Evolutionary conservation across 2,888 invertebrate species (phyloP), one percentile per base, ranked within the genome.

Genomic region (Parnassius glacialis): DNA sequence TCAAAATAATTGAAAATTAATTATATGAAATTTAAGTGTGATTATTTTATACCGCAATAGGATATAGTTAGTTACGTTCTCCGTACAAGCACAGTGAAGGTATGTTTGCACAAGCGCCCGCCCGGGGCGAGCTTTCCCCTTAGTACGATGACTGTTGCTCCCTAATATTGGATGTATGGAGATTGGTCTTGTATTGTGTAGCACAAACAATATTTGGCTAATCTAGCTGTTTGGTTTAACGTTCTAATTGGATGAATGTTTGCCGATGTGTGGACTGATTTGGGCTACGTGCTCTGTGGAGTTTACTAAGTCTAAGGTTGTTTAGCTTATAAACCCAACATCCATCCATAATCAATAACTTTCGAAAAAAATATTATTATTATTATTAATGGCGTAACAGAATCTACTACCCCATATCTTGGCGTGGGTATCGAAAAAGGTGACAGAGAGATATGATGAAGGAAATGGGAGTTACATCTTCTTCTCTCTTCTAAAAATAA

Each of bases 161-260:
- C 73, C 80, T 83, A 80, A 85, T 83, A 83, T 76, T 74, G 74
- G 67, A 83, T 85, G 82, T 83, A 84, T 85, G 79, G 81, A 84
- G 80, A 84, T 83, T 76, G 79, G 72, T 71, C 74, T 76, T 70
- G 83, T 79, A 85, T 84, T 84, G 84, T 83, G 79, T 74, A 74
- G 72, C 75, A 80, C 79, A 83, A 85, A 85, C 85, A 85, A 83
- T 85, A 84, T 85, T 85, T 84, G 81, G 76, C 80, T 85, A 84
- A 85, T 86, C 84, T 80, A 76, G 75, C 74, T 83, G 81, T 82
- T 85, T 80, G 81, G 72, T 74, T 73, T 78, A 77, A 71, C 78
- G 70, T 75, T 76, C 81, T 85, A 85, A 86, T 86, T 86, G 85
- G 81, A 83, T 80, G 72, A 68, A 72, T 76, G 79, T 80, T 79